These are phyloP conservation scores for Gambusia yucatana DNA, from an alignment of 2,797 vertebrate species.

Conservation along the genomic window DNA sequence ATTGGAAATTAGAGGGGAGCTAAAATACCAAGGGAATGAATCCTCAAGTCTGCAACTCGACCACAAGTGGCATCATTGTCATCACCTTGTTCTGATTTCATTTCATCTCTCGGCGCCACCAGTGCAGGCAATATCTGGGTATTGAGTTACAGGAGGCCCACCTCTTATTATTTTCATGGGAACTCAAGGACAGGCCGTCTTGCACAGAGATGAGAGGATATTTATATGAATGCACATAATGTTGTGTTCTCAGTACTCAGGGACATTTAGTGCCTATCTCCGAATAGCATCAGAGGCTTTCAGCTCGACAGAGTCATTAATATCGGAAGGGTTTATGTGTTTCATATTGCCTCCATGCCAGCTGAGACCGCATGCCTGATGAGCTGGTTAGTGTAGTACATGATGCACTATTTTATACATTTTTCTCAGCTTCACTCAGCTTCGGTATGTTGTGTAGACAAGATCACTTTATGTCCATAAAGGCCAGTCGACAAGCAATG, in stretches of 20 bases:
- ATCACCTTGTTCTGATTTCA: constrained; percentile 86
- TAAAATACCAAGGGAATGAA: constrained; percentile 60
- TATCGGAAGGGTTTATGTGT: constrained; percentile 75
- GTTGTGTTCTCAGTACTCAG: constrained; percentile 69
- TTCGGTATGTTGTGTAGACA: constrained; percentile 31
- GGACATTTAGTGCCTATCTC: constrained; percentile 75
- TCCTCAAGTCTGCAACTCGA: constrained; percentile 73
- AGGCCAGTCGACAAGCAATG: constrained; percentile 37
- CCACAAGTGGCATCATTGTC: constrained; percentile 83
- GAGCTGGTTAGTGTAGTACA: constrained; percentile 51
- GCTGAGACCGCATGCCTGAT: constrained; percentile 69
- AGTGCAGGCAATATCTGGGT: constrained; percentile 71
- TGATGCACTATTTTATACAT: constrained; percentile 38
- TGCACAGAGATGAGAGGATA: constrained; percentile 63
- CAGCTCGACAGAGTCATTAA: constrained; percentile 75
- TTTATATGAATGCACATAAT: constrained; percentile 78
- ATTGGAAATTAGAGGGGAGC: constrained; percentile 24
- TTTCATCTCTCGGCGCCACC: constrained; percentile 83
- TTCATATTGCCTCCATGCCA: constrained; percentile 76
- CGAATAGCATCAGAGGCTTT: constrained; percentile 76
- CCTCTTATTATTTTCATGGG: constrained; percentile 82
- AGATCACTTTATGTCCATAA: constrained; percentile 48
- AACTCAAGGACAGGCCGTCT: constrained; percentile 74
- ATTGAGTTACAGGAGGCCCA: constrained; percentile 80
- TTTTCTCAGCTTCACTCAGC: constrained; percentile 45